A percentile compares a stretch with the other conserved stretches of the same genome.
phyloP scores from a whole-genome alignment of 1,140 invertebrate genomes.

The Drosophila nasuta region DNA sequence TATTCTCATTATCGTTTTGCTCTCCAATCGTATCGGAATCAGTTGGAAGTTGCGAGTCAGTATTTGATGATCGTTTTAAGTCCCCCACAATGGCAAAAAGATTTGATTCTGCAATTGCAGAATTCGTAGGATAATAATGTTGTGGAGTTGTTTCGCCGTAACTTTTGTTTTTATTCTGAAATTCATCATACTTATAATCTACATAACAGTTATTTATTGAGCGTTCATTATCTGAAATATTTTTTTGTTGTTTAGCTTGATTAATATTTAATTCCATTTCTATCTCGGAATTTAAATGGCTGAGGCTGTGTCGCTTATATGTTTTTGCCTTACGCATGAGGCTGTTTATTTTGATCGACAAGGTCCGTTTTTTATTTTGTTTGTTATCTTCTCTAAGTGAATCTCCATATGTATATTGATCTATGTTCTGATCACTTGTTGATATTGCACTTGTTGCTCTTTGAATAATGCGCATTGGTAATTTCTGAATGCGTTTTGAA shows the following conservation, averaged over 20 bases:
- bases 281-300: conserved; percentile 68
- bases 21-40: not conserved
- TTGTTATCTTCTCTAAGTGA: conserved; percentile 3
- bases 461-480: conserved; percentile 62
- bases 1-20: not conserved
- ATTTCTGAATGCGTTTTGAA: conserved; percentile 65
- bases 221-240: not conserved
- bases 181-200: not conserved
- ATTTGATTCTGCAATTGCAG: conserved; percentile 1
- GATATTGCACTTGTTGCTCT: conserved; percentile 29
- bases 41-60: not conserved
- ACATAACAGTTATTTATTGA: not conserved
- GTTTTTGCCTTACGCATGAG: conserved; percentile 80
- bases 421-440: conserved; percentile 13
- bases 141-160: not conserved
- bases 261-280: conserved; percentile 52
- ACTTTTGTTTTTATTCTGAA: conserved; percentile 18
- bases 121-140: not conserved
- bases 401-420: conserved; percentile 25
- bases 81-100: conserved; percentile 67
- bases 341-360: conserved; percentile 72
- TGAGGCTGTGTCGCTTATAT: conserved; percentile 74
- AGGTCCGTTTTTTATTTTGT: conserved; percentile 56
- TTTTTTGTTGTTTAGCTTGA: conserved; percentile 3
- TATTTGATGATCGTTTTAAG: conserved; percentile 33